Evolutionary conservation across 1,140 invertebrate genomes (phyloP), one percentile per base, ranked within the genome.

Genomic region (Drosophila littoralis): DNA sequence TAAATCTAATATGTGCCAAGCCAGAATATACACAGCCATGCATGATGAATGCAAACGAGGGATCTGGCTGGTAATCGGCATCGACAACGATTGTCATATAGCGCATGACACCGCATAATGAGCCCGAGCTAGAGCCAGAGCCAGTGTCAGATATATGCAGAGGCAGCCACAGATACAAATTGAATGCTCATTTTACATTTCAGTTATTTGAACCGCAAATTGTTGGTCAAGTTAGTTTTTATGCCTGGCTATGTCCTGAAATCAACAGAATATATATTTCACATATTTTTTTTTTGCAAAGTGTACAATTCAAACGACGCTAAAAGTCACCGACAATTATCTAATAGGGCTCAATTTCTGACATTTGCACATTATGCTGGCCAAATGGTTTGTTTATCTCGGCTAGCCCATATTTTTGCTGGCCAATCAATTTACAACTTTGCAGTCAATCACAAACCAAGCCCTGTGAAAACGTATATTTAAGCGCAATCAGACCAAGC

Each of bases 341-440:
- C 4, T 48, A 51, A 38, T 69, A 13, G 43, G 7, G 54, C 50
- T 77, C 15, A 66, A 60, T 63, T 59, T 61, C 48, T 38, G 64
- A 43, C 75, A 58, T 40, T 54, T 51, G 45, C 28, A 42, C 17
- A 72, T 68, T 66, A 63, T 73, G 48, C 57, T 50, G 32, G 46
- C 17, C 57, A 77, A 84, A 73, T 68, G 42, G 65, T 57, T 76
- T 79, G 71, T 76, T 76, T 86, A 86, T 78, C 79, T 66, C 32
- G 63, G 33, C 54, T 40, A 54, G 45, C 58, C 66, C 69, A 65
- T 51, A 67, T 75, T 61, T 75, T 61, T 68, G 70, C 65, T 76
- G 58, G 54, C 67, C 68, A 89, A 81, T 83, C 84, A 88, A 89
- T 89, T 84, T 78, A 83, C 67, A 82, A 83, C 76, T 77, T 82